Evolutionary conservation across 2,113 vertebrate genomes (phyloP).

Genomic region (Monarcha castaneiventris): DNA sequence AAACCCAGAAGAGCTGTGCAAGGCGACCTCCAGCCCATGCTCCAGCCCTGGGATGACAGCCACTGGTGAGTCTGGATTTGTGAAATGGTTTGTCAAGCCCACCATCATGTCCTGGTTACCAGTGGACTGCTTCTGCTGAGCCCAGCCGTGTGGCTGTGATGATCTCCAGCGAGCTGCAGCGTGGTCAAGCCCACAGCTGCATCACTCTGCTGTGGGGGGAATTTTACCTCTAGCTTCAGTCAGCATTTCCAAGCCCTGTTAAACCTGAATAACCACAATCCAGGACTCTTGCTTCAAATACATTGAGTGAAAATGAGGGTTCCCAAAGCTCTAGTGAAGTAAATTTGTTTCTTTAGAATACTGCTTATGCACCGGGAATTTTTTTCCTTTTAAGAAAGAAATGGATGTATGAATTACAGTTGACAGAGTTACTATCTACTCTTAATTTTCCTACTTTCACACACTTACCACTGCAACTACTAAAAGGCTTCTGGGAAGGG

Average conservation of each 20-base stretch:
- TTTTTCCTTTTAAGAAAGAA: background rate
- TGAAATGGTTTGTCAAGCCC: background rate
- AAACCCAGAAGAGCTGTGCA: background rate
- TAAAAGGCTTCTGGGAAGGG: background rate
- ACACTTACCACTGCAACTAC: background rate
- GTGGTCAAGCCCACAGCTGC: background rate
- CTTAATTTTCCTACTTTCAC: background rate
- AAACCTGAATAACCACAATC: conserved; percentile 58
- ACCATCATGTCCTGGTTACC: rapidly evolving
- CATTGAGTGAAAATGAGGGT: background rate
- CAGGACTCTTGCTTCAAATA: background rate
- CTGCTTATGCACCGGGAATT: background rate
- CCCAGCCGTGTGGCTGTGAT: rapidly evolving
- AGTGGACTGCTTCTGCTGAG: background rate
- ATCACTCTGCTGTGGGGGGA: background rate
- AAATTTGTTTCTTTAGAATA: background rate
- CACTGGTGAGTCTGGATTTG: background rate
- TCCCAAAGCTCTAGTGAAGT: background rate
- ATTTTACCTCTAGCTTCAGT: background rate
- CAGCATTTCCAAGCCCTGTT: conserved; percentile 7
- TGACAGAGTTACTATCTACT: background rate
- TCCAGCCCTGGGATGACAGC: background rate
- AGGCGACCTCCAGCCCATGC: background rate
- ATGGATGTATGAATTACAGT: background rate
- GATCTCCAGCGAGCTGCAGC: background rate